Percentiles rank a stretch among this genome's conserved stretches.
phyloP scores from a whole-genome alignment of 1,140 invertebrate species.

The Bactericera cockerelli region DNA sequence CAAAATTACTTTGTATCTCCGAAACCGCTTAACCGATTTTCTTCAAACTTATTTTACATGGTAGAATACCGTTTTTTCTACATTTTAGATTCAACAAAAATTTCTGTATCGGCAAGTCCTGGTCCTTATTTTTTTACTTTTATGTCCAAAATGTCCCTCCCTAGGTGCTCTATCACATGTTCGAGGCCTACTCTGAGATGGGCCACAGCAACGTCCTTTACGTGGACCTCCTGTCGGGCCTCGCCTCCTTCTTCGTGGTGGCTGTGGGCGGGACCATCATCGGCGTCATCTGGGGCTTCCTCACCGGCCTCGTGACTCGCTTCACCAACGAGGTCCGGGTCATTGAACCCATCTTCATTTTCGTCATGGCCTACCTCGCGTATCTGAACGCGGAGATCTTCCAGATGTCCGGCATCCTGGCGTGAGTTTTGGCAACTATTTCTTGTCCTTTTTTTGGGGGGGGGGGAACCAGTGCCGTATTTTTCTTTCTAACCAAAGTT shows the following conservation, averaged over 20 bases:
- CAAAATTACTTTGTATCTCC: too few relatives aligned
- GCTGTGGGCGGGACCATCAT: slow-evolving; percentile 85
- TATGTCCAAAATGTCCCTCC: too few relatives aligned
- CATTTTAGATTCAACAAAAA: too few relatives aligned
- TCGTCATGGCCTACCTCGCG: slow-evolving; percentile 94
- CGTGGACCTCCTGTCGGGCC: slow-evolving; percentile 66
- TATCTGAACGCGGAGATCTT: slow-evolving; percentile 96
- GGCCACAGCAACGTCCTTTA: slow-evolving; percentile 55
- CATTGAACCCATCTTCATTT: slow-evolving; percentile 96
- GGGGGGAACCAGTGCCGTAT: too few relatives aligned
- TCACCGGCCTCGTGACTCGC: slow-evolving; percentile 86
- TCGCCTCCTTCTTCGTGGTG: slow-evolving; percentile 86
- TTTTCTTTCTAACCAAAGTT: too few relatives aligned
- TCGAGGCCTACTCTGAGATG: slow-evolving; percentile 80
- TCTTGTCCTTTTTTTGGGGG: too few relatives aligned
- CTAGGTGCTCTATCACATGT: slow-evolving; percentile 86
- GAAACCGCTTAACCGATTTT: too few relatives aligned
- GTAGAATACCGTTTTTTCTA: too few relatives aligned
- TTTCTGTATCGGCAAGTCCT: too few relatives aligned
- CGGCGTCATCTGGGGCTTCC: slow-evolving; percentile 87
- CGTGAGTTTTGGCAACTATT: too few relatives aligned
- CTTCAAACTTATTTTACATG: too few relatives aligned
- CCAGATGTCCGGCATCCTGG: slow-evolving; percentile 93
- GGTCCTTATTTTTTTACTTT: too few relatives aligned
- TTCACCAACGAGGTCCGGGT: slow-evolving; percentile 92